These are phyloP conservation scores for Mylabris phalerata DNA, from an alignment of 1,140 invertebrate species.

Conservation along the genomic window DNA sequence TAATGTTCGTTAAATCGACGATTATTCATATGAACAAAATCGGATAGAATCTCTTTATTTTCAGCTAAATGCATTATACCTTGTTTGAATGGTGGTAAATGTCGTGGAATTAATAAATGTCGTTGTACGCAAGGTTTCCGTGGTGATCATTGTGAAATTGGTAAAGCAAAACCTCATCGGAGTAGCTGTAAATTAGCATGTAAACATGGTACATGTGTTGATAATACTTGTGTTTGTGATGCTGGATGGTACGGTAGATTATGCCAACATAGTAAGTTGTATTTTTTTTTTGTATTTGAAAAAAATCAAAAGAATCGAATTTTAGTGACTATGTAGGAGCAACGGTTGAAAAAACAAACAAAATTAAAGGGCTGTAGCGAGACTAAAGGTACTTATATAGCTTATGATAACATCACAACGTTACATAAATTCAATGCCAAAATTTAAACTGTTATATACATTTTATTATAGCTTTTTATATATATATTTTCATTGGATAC, in stretches of 20 bases:
- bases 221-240: conserved; percentile 65
- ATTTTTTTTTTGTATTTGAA: not conserved
- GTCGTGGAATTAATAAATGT: conserved; percentile 79
- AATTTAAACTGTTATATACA: too few relatives aligned
- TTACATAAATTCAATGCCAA: too few relatives aligned
- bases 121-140: conserved; percentile 68
- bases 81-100: conserved; percentile 77
- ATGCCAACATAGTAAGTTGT: conserved; percentile 55
- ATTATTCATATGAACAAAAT: not conserved
- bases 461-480: too few relatives aligned
- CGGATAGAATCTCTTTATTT: not conserved
- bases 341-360: too few relatives aligned
- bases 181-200: conserved; percentile 64
- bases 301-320: not conserved
- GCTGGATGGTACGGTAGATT: conserved; percentile 64
- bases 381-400: too few relatives aligned
- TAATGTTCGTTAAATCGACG: too few relatives aligned
- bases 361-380: too few relatives aligned
- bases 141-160: conserved; percentile 82
- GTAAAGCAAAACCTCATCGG: conserved; percentile 54
- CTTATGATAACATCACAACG: too few relatives aligned
- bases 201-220: conserved; percentile 63
- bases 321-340: conserved; percentile 17
- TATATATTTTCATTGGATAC: too few relatives aligned
- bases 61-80: conserved; percentile 83